Base-by-base conservation (phyloP, 2,797 vertebrate genomes). In the Semaprochilodus insignis region DNA sequence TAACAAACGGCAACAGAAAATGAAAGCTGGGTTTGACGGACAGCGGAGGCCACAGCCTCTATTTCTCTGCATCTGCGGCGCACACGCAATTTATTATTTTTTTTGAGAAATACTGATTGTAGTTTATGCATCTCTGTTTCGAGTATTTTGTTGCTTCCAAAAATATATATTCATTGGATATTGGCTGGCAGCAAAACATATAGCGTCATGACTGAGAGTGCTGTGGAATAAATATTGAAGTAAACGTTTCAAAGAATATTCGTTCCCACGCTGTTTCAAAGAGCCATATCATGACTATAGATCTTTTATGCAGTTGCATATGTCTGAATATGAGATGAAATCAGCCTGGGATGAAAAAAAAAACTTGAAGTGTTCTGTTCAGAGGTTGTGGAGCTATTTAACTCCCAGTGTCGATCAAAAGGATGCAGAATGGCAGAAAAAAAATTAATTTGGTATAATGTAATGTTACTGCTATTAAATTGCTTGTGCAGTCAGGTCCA, bases 121-220 rank as follows among this genome's bases (percentile, higher is more conserved):
- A 85, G 90, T 87, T 93, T 93, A 92, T 94, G 92, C 91, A 91
- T 93, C 91, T 93, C 90, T 90, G 89, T 91, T 91, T 91, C 60
- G 89, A 74, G 79, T 84, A 88, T 69, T 72, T 81, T 13, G 65
- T 76, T 60, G 72, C 65, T 72, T 84, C 31, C 75, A 66, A 70
- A 63, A 54, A 74, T 27, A 34, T 76, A 52, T 31, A 74, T 77
- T 51, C 55, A 81, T 48, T 59, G 52, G 74, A 71, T 78, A 73
- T 70, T 62, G 67, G 55, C 21, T 59, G 52, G 51, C 69, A 44
- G 77, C 17, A 52, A 48, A 44, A 63, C 65, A 48, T 44, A 52
- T 40, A 54, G 36, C 48, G 31, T 67, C 19, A 6, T 19, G 65
- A 77, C 74, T 57, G 21, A 6, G 57, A 72, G 67, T 27, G 2